Evolutionary conservation across 2,113 vertebrate species (phyloP), one percentile per base, ranked within the genome.

Genomic region (Mixornis gularis): DNA sequence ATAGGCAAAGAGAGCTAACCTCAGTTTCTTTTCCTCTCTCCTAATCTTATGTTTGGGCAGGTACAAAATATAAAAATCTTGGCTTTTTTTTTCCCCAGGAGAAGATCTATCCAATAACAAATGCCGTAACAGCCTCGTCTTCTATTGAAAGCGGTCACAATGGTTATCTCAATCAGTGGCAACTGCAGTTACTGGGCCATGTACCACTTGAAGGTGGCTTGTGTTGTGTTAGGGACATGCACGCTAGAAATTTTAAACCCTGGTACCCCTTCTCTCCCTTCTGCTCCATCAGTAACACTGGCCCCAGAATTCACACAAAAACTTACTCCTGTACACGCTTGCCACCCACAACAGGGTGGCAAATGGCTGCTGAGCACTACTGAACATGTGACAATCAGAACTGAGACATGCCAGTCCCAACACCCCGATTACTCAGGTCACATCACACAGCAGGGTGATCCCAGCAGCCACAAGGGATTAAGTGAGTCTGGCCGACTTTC

Each of bases 401-500:
- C 74, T 41, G 70, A 76, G 63, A 44, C 18, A 32, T 13, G 38
- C 19, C 63, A 32, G 38, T 6, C 68, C 48, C 79, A 44, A 58
- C 19, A 56, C 32, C 30, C 52, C 3, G 34, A 63, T 58, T 55
- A 72, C 81, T 59, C 71, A 59, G 89, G 91, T 93, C 91, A 82
- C 59, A 43, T n/a, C 71, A 63, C 87, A 85, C 53, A 89, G 81
- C 70, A 69, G 51, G 32, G 89, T 92, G 89, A 95, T 85, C 66
- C 43, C 89, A 89, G 71, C 38, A 91, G 89, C 59, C 87, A 48
- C 43, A n/a, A 60, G n/a, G 63, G 86, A 92, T 90, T 89, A 86
- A 69, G 41, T 60, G 46, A 76, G 59, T 72, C 89, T 96, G 87
- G 81, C 78, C 12, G 40, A 85, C 89, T 92, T 94, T 89, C 85